These are phyloP conservation scores for Rostratula benghalensis DNA, from an alignment of 2,113 vertebrate species.

Conservation along the genomic window DNA sequence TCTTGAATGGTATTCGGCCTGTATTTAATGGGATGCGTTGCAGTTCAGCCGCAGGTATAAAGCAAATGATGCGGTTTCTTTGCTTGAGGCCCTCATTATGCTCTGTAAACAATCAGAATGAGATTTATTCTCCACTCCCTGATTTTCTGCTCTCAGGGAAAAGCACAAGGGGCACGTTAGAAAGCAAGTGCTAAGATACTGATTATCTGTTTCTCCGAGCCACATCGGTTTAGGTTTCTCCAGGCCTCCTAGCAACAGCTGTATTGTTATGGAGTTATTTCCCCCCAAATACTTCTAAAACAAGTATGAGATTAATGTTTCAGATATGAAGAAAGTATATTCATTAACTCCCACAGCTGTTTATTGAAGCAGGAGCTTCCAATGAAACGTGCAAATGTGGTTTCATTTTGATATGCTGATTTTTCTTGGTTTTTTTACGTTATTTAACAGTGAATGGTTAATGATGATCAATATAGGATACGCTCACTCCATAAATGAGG, in stretches of 20 bases:
- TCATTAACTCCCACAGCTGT: constrained; percentile 20
- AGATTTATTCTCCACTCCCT: constrained; percentile 53
- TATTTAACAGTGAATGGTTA: background rate
- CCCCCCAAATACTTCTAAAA: constrained; percentile 19
- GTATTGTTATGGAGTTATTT: constrained; percentile 44
- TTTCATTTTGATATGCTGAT: background rate
- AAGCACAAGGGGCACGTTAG: background rate
- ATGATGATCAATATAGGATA: background rate
- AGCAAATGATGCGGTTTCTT: constrained; percentile 27
- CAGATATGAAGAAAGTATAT: constrained; percentile 13
- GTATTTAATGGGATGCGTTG: background rate
- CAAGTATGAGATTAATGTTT: constrained; percentile 37
- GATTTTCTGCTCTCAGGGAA: background rate
- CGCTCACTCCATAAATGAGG: background rate
- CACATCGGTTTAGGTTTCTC: constrained; percentile 35
- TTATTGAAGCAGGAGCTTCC: background rate
- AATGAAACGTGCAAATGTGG: background rate
- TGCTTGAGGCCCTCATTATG: constrained; percentile 46
- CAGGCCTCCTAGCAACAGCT: constrained; percentile 52
- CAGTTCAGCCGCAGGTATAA: constrained; percentile 20
- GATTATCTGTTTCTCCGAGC: constrained; percentile 35
- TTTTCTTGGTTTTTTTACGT: background rate
- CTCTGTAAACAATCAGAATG: constrained; percentile 50
- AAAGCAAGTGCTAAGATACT: constrained; percentile 2
- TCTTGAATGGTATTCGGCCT: fast-evolving